phyloP scores from a whole-genome alignment of 2,888 invertebrate genomes.

The Macaria notata region DNA sequence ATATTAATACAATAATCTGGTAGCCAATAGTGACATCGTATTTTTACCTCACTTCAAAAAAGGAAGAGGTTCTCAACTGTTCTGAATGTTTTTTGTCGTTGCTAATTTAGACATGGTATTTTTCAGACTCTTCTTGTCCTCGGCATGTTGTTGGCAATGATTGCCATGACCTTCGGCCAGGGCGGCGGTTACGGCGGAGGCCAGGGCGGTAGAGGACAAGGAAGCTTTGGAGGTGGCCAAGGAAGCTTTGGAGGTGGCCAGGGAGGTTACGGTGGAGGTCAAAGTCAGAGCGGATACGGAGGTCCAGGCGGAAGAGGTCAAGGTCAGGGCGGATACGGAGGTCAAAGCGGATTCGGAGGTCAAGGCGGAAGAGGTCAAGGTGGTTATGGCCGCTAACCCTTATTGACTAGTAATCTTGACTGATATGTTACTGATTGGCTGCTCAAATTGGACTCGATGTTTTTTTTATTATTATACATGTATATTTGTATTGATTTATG shows the following conservation, averaged over 20 bases:
- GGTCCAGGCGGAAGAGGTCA: conserved; percentile 31
- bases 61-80: no score
- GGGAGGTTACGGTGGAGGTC: conserved; percentile 31
- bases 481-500: background rate
- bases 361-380: conserved; percentile 21
- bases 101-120: background rate
- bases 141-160: conserved; percentile 35
- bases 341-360: conserved; percentile 14
- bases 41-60: no score
- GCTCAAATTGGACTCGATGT: background rate
- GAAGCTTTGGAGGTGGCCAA: conserved; percentile 21
- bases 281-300: conserved; percentile 36
- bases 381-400: conserved; percentile 14
- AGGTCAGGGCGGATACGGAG: conserved; percentile 24
- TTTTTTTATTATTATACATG: background rate
- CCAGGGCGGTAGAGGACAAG: conserved; percentile 23
- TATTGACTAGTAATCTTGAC: no score
- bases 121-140: conserved; percentile 41
- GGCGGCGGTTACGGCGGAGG: conserved; percentile 18
- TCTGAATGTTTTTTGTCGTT: no score
- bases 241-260: conserved; percentile 15
- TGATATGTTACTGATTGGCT: no score
- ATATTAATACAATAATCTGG: no score
- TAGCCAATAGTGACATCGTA: no score
- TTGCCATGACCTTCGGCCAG: conserved; percentile 38